These are phyloP conservation scores for Drosophila miranda DNA, from an alignment of 1,140 invertebrate genomes.

Conservation along the genomic window DNA sequence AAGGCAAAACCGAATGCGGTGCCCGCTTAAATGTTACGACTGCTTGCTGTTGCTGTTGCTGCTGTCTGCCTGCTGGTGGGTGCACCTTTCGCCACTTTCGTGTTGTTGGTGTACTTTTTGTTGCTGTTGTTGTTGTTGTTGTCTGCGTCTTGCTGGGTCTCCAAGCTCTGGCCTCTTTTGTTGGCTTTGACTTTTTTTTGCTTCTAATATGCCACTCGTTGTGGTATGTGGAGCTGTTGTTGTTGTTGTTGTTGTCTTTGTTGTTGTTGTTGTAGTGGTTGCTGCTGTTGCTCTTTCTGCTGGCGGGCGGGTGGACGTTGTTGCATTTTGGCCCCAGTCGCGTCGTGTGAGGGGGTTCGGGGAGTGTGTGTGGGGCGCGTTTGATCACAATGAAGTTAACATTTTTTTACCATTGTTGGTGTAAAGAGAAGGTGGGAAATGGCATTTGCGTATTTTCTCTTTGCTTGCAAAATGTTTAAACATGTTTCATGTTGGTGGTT, in stretches of 20 bases:
- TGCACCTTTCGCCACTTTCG: conserved; percentile 67
- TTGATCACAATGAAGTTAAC: conserved; percentile 7
- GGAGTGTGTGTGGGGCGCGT: too few relatives aligned
- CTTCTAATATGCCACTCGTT: conserved; percentile 50
- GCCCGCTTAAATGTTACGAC: conserved; percentile 24
- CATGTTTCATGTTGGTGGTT: conserved; percentile 23
- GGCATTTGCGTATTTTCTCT: conserved; percentile 40
- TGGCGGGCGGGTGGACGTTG: conserved; percentile 29
- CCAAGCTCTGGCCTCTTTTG: conserved; percentile 38
- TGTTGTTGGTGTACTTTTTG: conserved; percentile 40
- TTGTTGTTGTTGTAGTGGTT: not conserved
- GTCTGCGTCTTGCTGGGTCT: conserved; percentile 47
- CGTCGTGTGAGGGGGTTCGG: conserved; percentile 23
- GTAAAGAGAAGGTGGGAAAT: conserved; percentile 15
- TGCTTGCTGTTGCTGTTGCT: conserved; percentile 35
- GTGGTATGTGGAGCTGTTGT: conserved; percentile 52
- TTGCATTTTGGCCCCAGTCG: conserved; percentile 71
- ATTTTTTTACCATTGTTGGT: conserved; percentile 35
- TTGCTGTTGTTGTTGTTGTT: conserved; percentile 38
- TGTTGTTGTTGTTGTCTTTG: conserved; percentile 20
- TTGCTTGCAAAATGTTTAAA: conserved; percentile 16
- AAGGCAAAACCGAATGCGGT: conserved; percentile 11
- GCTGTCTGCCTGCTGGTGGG: conserved; percentile 59
- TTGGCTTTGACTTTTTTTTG: conserved; percentile 32
- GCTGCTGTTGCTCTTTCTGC: conserved; percentile 33